Base-by-base conservation (phyloP, 2,888 invertebrate genomes). In the Sipha maydis region DNA sequence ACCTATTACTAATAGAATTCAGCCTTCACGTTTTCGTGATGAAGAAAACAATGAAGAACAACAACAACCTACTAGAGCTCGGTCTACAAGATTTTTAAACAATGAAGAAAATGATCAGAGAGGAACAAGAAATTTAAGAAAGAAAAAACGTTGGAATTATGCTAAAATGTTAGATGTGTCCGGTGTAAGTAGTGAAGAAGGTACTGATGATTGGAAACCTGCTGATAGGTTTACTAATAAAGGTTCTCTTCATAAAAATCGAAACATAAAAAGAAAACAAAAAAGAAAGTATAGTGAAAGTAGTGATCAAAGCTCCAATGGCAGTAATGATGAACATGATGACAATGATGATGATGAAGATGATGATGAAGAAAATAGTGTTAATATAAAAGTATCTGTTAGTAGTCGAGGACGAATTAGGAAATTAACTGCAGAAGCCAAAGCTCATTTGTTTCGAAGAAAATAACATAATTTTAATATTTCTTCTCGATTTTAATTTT, bases 391-490 rank as follows among this genome's bases (percentile, higher is more conserved):
- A 73, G 92, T 94, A 79, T 94, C 94, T 90, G 94, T 95, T 61
- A 96, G 96, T 91, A 97, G 97, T 91, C 94, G 97, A 85, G 97
- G 98, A 4, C 94, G 97, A 75, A 94, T 97, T 89, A 94, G 97
- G 85, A 96, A 95, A 92, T 94, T 97, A 90, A 97, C 97, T 48
- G 95, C 96, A 89, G 94, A 96, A 91, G 96, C 96, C 89, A 93
- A 95, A 84, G 95, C 95, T 83, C 93, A 86, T 80, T 85, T 90
- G 9, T 89, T 89, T 83, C 78, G 89, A n/a, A 86, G 89, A 61
- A 85, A 76, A 86, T 84, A n/a, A 78, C 31, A 54, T 75, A 38
- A 25, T 17, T 21, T 28, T 69, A 28, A 69, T 8, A 69, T 28
- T 7, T 69, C n/a, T 28, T 69, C 69, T 69, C 25, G 4, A 25